Conservation (phyloP, 2,113 vertebrate species). For the Nothocercus julius region DNA sequence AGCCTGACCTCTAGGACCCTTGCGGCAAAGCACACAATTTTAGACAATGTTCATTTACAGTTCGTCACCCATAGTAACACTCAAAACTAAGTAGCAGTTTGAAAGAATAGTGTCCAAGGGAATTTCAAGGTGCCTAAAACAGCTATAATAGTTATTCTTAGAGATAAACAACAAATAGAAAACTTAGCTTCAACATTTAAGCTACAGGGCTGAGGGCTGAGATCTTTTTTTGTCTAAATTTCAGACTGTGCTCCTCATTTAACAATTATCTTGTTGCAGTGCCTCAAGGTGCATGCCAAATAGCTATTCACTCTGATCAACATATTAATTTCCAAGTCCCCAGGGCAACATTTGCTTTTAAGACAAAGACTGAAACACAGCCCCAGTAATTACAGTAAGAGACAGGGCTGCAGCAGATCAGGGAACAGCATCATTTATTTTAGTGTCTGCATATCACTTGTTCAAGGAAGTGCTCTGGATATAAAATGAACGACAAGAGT, state of each 20-base stretch:
- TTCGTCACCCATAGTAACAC: neutral
- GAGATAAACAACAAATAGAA: neutral
- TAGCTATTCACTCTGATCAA: slow-evolving; percentile 33
- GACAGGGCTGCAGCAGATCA: neutral
- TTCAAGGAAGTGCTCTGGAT: neutral
- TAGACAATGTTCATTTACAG: neutral
- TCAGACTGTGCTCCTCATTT: neutral
- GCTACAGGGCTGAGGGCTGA: neutral
- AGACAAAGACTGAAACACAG: neutral
- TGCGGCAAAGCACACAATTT: neutral
- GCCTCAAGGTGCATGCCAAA: neutral
- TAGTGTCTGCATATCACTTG: neutral
- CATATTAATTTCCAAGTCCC: neutral
- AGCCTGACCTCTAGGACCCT: neutral
- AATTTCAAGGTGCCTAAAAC: neutral
- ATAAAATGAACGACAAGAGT: neutral
- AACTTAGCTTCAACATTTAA: neutral
- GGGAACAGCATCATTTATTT: neutral
- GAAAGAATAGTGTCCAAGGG: neutral
- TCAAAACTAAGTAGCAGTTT: neutral
- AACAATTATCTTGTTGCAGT: neutral
- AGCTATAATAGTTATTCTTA: neutral
- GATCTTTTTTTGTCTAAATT: neutral
- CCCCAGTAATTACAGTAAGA: neutral
- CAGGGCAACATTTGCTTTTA: neutral